phyloP scores from a whole-genome alignment of 2,113 vertebrate genomes.

The Lucifuga dentata region DNA sequence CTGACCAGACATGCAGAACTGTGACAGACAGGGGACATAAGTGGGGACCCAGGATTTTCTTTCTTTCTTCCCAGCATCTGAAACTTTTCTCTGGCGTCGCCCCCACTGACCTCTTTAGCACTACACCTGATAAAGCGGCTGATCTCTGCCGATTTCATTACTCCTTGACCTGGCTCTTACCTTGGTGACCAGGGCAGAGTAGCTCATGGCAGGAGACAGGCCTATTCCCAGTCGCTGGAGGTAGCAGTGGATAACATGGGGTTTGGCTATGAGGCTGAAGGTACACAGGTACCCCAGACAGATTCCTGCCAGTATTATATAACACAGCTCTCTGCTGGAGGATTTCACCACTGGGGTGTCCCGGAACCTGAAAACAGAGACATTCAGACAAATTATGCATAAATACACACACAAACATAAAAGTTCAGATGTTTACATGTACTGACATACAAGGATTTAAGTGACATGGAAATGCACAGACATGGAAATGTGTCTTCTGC shows the following conservation, averaged over 20 bases:
- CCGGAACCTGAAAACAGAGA: constrained; percentile 74
- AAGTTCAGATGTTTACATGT: constrained; percentile 1
- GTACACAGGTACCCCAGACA: constrained; percentile 98
- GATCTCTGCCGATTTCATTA: background rate
- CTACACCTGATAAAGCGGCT: background rate
- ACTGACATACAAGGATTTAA: too few relatives aligned
- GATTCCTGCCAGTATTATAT: constrained; percentile 97
- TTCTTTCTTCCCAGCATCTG: too few relatives aligned
- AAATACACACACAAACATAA: background rate
- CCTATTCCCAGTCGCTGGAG: constrained; percentile 96
- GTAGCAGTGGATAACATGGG: constrained; percentile 94
- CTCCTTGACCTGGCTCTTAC: constrained; percentile 31
- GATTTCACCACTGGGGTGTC: constrained; percentile 99
- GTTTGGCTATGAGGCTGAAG: constrained; percentile 96
- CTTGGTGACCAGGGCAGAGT: constrained; percentile 78
- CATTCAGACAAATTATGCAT: background rate
- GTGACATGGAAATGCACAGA: too few relatives aligned
- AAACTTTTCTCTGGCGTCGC: too few relatives aligned
- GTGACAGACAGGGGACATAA: too few relatives aligned
- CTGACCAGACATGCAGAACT: too few relatives aligned
- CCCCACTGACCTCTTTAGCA: too few relatives aligned
- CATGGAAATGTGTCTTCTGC: too few relatives aligned
- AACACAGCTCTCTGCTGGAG: constrained; percentile 96
- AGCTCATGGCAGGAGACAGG: constrained; percentile 93
- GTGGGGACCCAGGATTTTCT: too few relatives aligned